Percentiles rank a stretch among this genome's conserved stretches.
These are phyloP conservation scores for Mechanitis messenoides DNA, from an alignment of 2,888 invertebrate genomes.

Conservation along the genomic window DNA sequence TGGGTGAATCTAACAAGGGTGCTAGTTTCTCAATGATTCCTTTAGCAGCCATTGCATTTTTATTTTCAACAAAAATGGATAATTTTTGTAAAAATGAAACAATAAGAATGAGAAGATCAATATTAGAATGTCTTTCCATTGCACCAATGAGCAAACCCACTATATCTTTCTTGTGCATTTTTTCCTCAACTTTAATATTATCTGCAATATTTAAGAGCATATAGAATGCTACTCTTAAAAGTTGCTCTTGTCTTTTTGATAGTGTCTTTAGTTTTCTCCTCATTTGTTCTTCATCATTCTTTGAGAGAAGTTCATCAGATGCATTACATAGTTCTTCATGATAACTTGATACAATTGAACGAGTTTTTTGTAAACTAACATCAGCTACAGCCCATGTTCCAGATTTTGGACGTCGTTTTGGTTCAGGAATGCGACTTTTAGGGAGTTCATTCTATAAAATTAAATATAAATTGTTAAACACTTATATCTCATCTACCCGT, in stretches of 20 bases:
- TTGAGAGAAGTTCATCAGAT: conserved; percentile 65
- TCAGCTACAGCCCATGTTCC: conserved; percentile 81
- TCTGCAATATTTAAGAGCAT: conserved; percentile 96
- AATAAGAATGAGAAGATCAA: conserved; percentile 91
- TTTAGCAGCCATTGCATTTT: conserved; percentile 90
- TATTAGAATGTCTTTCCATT: conserved; percentile 89
- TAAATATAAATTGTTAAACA: conserved; percentile 8
- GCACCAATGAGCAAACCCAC: conserved; percentile 91
- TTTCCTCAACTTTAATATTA: conserved; percentile 95
- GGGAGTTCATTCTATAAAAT: conserved; percentile 78
- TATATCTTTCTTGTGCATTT: conserved; percentile 96
- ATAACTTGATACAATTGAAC: conserved; percentile 80
- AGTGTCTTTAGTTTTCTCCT: conserved; percentile 86
- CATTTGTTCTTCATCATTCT: conserved; percentile 85
- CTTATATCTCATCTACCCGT: too few relatives aligned
- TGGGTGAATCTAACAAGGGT: conserved; percentile 82
- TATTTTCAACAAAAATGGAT: conserved; percentile 95
- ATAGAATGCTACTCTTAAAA: conserved; percentile 93
- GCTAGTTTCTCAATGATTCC: conserved; percentile 90
- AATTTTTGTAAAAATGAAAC: conserved; percentile 96
- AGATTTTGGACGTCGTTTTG: conserved; percentile 85
- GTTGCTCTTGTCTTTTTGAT: conserved; percentile 94
- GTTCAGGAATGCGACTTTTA: conserved; percentile 82
- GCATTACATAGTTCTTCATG: conserved; percentile 79
- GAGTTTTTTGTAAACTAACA: conserved; percentile 74